phyloP scores from a whole-genome alignment of 2,113 vertebrate genomes.

The Suncus etruscus region DNA sequence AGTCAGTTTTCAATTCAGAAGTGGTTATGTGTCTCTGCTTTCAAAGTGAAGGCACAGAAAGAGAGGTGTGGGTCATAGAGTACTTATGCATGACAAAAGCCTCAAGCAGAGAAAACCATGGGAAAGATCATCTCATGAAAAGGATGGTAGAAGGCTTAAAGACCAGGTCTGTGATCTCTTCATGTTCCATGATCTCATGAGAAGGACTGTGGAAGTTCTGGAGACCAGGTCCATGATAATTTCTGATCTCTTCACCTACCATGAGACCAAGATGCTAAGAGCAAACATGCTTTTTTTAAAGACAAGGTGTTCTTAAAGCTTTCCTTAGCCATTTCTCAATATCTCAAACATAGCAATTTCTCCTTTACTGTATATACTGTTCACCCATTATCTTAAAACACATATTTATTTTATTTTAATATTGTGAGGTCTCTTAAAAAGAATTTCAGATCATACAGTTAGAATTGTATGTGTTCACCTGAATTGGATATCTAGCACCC shows the following conservation, averaged over 20 bases:
- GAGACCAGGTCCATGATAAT: background rate
- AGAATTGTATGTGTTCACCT: too few relatives aligned
- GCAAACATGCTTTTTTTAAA: background rate
- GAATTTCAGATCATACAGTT: too few relatives aligned
- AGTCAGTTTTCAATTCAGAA: background rate
- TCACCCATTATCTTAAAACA: background rate
- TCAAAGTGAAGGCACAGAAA: background rate
- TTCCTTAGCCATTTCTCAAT: background rate
- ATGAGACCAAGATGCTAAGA: background rate
- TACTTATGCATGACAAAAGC: background rate
- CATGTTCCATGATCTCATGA: background rate
- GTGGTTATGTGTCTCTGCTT: background rate
- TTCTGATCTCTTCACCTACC: background rate
- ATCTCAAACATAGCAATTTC: background rate
- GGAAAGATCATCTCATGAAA: background rate
- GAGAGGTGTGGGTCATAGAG: rapidly evolving
- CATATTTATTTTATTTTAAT: background rate
- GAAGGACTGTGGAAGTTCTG: background rate
- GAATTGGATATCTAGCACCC: too few relatives aligned
- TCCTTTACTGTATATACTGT: background rate
- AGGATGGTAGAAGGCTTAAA: background rate
- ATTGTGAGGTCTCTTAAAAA: background rate
- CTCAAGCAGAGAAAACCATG: background rate
- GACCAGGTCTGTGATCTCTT: background rate
- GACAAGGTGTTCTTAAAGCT: background rate